A percentile compares a stretch with the other conserved stretches of the same genome.
phyloP scores from a whole-genome alignment of 1,140 invertebrate genomes.

The Magallana gigas region DNA sequence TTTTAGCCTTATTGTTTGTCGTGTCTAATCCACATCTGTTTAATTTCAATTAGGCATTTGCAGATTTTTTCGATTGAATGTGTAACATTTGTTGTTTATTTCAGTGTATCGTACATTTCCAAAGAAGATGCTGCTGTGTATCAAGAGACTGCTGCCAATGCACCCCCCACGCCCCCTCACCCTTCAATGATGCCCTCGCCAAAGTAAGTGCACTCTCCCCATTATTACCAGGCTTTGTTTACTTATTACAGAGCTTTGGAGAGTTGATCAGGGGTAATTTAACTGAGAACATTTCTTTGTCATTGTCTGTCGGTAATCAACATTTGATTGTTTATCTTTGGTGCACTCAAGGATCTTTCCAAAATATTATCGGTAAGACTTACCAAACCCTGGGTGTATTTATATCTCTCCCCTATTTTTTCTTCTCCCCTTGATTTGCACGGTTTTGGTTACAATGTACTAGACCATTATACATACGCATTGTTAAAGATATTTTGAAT shows the following conservation, averaged over 20 bases:
- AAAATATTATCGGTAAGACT: constrained; percentile 80
- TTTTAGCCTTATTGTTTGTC: too few relatives aligned
- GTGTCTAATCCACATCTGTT: too few relatives aligned
- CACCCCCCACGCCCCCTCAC: constrained; percentile 66
- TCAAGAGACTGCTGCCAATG: constrained; percentile 69
- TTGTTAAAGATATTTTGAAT: not conserved
- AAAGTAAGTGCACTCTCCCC: constrained; percentile 75
- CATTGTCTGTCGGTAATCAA: not conserved
- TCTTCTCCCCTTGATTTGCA: not conserved
- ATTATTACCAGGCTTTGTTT: not conserved
- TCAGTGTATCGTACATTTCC: constrained; percentile 82
- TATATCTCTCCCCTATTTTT: not conserved
- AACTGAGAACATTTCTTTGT: not conserved
- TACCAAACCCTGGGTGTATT: constrained; percentile 38
- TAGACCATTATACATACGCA: not conserved
- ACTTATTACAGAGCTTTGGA: not conserved
- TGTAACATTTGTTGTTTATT: constrained; percentile 57
- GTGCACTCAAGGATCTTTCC: constrained; percentile 79
- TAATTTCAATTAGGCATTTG: too few relatives aligned
- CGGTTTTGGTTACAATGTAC: not conserved
- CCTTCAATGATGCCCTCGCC: constrained; percentile 78
- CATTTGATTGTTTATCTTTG: constrained; percentile 34
- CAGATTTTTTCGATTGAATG: too few relatives aligned
- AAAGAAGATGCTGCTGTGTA: constrained; percentile 80
- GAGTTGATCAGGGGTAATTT: not conserved